Evolutionary conservation across 1,140 invertebrate species (phyloP), one percentile per base, ranked within the genome.

Genomic region (Caenorhabditis inopinata): DNA sequence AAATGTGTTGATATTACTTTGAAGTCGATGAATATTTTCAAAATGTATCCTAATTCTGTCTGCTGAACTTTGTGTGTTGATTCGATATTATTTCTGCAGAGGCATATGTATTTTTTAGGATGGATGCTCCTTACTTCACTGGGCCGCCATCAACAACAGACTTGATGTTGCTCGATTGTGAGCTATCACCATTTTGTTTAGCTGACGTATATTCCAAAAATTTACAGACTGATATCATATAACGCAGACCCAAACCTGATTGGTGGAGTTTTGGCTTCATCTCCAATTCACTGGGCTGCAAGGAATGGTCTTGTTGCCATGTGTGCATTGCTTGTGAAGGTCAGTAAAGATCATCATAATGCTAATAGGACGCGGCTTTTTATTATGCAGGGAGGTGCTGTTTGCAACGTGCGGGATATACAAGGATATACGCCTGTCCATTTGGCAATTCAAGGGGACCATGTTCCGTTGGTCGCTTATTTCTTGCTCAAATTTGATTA

Each of bases 141-240:
- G 96, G 96, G 96, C 96, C 21, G 93, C 96, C 18, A 98, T 99
- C 85, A 99, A 99, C 89, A 98, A 98, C 91, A 91, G 90, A 79
- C 74, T 83, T 25, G 38, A 32, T 16, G 38, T 79, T 74, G 78
- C 45, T 14, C 58, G 42, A 47, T 32, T 51, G 76, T 78, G 27
- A 45, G 32, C 32, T 38, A 35, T 46, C 12, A 21, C n/a, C 27
- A n/a, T 29, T 21, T 1, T 25, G 3, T 46, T 78, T 11, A 3
- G 45, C 0, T 27, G 1, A 25, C 11, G 68, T 48, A 25, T 27
- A 29, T 38, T 18, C 1, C 38, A 42, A 42, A 42, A 76, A 62
- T 27, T 74, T 90, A 93, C 53, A 77, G 80, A 46, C 51, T 81
- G 82, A 91, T 96, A 75, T 92, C 92, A 42, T 94, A 94, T 88